These are phyloP conservation scores for Gymnobelideus leadbeateri DNA, from an alignment of 2,113 vertebrate genomes.

Conservation along the genomic window DNA sequence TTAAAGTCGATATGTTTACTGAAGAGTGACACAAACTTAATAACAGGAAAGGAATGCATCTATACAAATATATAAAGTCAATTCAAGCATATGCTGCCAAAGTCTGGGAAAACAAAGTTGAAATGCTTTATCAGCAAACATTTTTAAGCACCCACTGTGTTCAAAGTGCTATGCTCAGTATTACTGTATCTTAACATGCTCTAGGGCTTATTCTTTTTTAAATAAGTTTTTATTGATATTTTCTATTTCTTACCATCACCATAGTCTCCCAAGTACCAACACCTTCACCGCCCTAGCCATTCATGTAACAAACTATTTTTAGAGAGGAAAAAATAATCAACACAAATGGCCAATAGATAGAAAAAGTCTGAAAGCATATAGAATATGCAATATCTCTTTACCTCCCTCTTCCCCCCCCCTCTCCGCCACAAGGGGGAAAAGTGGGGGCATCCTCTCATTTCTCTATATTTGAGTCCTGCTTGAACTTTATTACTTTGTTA, in stretches of 20 bases:
- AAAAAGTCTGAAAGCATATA: background rate
- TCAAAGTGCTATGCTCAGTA: background rate
- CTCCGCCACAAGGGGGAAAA: background rate
- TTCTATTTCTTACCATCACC: background rate
- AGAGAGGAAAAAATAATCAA: background rate
- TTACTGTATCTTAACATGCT: background rate
- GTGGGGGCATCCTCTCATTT: background rate
- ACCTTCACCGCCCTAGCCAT: background rate
- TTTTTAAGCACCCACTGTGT: background rate
- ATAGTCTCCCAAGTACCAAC: background rate
- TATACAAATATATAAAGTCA: background rate
- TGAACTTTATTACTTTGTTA: background rate
- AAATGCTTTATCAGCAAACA: background rate
- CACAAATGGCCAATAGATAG: background rate
- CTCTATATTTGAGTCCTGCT: background rate
- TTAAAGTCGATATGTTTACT: background rate
- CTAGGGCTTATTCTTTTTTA: background rate
- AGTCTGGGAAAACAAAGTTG: background rate
- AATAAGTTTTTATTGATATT: background rate
- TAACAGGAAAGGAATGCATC: background rate
- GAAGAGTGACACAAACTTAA: background rate
- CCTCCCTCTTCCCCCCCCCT: too few species aligned
- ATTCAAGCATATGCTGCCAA: background rate
- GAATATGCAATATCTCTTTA: background rate
- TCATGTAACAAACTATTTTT: background rate